A percentile compares a stretch with the other conserved stretches of the same genome.
phyloP scores from a whole-genome alignment of 2,113 vertebrate genomes.

The Cynoglossus semilaevis region DNA sequence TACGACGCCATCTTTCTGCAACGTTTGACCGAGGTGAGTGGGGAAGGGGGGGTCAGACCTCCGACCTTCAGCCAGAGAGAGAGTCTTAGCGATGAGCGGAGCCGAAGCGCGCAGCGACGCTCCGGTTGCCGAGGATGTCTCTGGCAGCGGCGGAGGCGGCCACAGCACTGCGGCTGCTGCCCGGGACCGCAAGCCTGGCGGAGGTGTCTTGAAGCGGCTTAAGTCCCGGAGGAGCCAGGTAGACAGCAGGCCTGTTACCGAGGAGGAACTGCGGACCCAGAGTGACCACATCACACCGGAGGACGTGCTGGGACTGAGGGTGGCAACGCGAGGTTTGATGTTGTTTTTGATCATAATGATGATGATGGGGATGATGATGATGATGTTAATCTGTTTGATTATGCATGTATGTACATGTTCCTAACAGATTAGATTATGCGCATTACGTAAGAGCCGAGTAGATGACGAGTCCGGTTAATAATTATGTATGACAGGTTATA shows the following conservation, averaged over 20 bases:
- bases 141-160: constrained; percentile 50
- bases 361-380: neutral
- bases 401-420: too few species aligned
- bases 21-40: neutral
- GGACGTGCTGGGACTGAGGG: constrained; percentile 83
- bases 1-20: constrained; percentile 72
- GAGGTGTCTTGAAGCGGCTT: constrained; percentile 81
- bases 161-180: constrained; percentile 42
- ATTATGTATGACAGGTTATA: too few species aligned
- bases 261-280: constrained; percentile 81
- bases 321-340: constrained; percentile 80
- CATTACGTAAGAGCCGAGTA: neutral
- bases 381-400: neutral
- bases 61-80: neutral
- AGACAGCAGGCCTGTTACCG: constrained; percentile 75
- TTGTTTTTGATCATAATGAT: too few species aligned
- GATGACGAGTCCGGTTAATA: neutral
- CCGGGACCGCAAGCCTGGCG: constrained; percentile 71
- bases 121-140: constrained; percentile 72
- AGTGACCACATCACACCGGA: constrained; percentile 79
- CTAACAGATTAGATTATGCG: neutral
- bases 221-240: constrained; percentile 80
- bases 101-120: constrained; percentile 77
- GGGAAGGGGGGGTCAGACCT: neutral
- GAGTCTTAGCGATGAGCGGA: constrained; percentile 77